phyloP scores from a whole-genome alignment of 2,888 invertebrate species.

The Pseudoips prasinana region DNA sequence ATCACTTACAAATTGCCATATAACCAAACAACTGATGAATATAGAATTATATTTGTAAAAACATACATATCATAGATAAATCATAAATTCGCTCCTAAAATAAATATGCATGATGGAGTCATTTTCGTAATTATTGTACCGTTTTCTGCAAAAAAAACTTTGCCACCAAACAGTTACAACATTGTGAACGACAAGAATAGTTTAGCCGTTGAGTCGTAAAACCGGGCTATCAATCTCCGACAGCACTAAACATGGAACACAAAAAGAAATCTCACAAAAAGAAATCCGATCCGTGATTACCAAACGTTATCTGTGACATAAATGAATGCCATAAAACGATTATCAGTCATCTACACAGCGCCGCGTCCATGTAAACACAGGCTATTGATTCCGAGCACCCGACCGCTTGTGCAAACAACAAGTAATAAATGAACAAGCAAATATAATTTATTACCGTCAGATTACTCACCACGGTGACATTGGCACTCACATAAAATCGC shows the following conservation, averaged over 20 bases:
- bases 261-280: slow-evolving; percentile 25
- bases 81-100: too few species aligned
- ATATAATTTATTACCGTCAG: slow-evolving; percentile 30
- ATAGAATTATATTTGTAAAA: too few species aligned
- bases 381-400: background rate
- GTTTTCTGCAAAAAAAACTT: too few species aligned
- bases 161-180: slow-evolving; percentile 30
- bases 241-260: slow-evolving; percentile 26
- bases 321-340: slow-evolving; percentile 36
- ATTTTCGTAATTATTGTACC: too few species aligned
- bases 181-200: slow-evolving; percentile 20
- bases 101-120: too few species aligned
- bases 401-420: slow-evolving; percentile 22
- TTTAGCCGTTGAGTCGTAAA: slow-evolving; percentile 32
- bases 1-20: too few species aligned
- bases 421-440: slow-evolving; percentile 26
- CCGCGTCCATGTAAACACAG: slow-evolving; percentile 26
- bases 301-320: slow-evolving; percentile 32
- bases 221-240: slow-evolving; percentile 27
- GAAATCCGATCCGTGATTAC: slow-evolving; percentile 26
- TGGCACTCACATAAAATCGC: slow-evolving; percentile 48
- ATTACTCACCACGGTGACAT: slow-evolving; percentile 36
- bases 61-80: too few species aligned
- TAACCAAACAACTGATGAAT: too few species aligned
- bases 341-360: slow-evolving; percentile 28